phyloP scores from a whole-genome alignment of 2,797 vertebrate species.

The Harpagifer antarcticus region DNA sequence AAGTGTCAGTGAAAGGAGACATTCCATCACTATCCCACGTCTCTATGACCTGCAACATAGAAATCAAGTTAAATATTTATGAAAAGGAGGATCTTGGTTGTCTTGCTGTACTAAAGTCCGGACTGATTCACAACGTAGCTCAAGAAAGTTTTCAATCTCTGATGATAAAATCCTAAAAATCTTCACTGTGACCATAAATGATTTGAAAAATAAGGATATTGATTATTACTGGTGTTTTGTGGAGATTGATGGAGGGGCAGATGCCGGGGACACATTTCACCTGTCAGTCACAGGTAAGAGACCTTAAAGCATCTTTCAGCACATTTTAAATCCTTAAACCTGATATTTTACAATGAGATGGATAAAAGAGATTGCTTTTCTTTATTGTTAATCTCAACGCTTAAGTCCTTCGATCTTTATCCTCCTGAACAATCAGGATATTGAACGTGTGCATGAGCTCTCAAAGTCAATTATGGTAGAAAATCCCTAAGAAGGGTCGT shows the following conservation, averaged over 20 bases:
- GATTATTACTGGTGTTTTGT: conserved; percentile 54
- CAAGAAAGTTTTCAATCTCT: conserved; percentile 37
- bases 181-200: conserved; percentile 42
- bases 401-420: no score
- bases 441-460: no score
- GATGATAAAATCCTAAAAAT: conserved; percentile 17
- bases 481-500: background rate
- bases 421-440: no score
- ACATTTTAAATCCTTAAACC: background rate
- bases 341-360: background rate
- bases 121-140: fast-evolving
- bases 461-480: no score
- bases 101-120: background rate
- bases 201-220: fast-evolving
- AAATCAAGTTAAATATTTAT: conserved; percentile 50
- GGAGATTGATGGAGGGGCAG: fast-evolving
- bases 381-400: no score
- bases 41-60: background rate
- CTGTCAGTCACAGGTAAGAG: conserved; percentile 46
- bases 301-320: background rate
- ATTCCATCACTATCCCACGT: conserved; percentile 50
- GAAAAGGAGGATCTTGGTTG: fast-evolving
- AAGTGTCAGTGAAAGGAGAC: conserved; percentile 21
- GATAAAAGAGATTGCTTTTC: background rate
- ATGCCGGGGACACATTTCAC: fast-evolving